phyloP scores from a whole-genome alignment of 2,113 vertebrate species.

The Syngnathus floridae region DNA sequence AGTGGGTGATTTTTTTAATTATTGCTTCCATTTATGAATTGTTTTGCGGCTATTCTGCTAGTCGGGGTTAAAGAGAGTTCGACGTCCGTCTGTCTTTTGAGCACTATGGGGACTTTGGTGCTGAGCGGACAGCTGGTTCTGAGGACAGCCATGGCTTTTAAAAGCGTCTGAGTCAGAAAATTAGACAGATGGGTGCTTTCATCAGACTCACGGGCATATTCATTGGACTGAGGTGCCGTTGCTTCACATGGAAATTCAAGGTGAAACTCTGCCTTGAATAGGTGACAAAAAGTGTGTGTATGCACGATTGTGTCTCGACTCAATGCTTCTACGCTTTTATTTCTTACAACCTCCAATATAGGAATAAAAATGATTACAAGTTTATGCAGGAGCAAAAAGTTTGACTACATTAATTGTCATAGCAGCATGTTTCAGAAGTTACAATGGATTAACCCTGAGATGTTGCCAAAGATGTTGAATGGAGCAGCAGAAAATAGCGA shows the following conservation, averaged over 20 bases:
- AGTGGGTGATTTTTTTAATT: neutral
- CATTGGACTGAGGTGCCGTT: constrained; percentile 3
- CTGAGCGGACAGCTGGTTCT: constrained; percentile 35
- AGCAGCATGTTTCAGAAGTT: neutral
- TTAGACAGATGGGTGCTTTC: constrained; percentile 12
- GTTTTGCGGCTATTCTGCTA: constrained; percentile 11
- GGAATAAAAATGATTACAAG: neutral
- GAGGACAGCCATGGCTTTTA: constrained; percentile 17
- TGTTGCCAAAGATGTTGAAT: neutral
- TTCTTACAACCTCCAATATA: neutral
- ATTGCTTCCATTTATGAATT: neutral
- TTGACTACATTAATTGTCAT: neutral
- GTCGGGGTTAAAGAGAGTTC: constrained; percentile 12
- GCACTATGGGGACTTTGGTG: constrained; percentile 12
- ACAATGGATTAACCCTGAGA: neutral
- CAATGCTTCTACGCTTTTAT: neutral
- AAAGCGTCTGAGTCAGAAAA: constrained; percentile 24
- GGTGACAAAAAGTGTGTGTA: neutral
- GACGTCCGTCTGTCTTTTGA: constrained; percentile 20
- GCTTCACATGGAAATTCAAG: constrained; percentile 20
- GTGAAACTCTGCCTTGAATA: constrained; percentile 7
- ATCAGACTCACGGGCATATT: constrained; percentile 7
- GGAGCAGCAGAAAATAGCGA: constrained; percentile 32
- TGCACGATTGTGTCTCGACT: neutral
- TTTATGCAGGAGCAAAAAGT: neutral